Evolutionary conservation across 2,113 vertebrate genomes (phyloP), one percentile per base, ranked within the genome.

Genomic region (Pseudorectes ferrugineus): DNA sequence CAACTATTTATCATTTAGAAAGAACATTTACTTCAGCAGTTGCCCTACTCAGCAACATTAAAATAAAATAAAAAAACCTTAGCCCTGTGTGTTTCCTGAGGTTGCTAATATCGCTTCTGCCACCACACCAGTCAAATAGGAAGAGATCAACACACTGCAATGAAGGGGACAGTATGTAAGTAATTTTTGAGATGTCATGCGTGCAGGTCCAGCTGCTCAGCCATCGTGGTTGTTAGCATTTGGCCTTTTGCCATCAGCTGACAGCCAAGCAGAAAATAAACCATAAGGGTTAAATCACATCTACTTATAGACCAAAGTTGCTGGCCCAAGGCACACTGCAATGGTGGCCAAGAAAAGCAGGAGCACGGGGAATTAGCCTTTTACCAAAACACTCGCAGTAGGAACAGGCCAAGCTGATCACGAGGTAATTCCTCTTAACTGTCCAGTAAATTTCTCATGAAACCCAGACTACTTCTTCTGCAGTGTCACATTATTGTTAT

Each of bases 211-310:
- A 95, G 92, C 85, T 95, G 89, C 65, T 96, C 63, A 92, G 74
- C 66, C 76, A 84, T 57, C 18, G 18, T 36, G 28, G 40, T 52
- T 63, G 63, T 92, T 89, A 86, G 55, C 14, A 80, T 74, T 81
- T 96, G 95, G 88, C 79, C 40, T 36, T 67, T 92, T 80, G 90
- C 88, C 90, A 95, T 59, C 85, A 95, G 12, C 61, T 59, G 65
- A 57, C 72, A 84, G 92, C 72, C 92, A 94, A 93, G 61, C 42
- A 85, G 17, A 81, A 92, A 96, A 77, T 11, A 31, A 85, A 71
- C 51, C 85, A 63, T 92, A 95, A 95, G 90, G 83, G 85, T 93
- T 96, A 95, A 96, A 88, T 88, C 75, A 81, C 65, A 85, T 91
- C 66, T 80, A 71, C 82, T 90, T 88, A 88, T 3, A 48, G 65